A percentile compares a stretch with the other conserved stretches of the same genome.
Evolutionary conservation across 2,888 invertebrate genomes (phyloP).

Genomic region (Drosophila fungiperda): DNA sequence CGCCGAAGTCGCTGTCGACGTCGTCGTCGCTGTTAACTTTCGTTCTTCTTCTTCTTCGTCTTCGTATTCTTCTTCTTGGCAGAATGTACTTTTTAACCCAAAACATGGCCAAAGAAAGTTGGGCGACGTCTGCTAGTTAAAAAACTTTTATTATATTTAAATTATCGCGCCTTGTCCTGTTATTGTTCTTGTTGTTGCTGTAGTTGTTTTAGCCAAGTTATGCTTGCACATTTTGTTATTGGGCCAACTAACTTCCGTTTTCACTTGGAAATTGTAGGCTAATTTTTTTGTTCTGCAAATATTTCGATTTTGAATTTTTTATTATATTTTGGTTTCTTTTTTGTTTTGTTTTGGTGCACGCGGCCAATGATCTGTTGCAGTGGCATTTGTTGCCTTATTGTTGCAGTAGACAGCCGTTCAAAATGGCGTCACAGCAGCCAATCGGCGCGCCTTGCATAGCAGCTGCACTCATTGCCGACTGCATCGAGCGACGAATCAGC

Average conservation of each 20-base stretch:
- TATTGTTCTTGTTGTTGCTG: conserved; percentile 7
- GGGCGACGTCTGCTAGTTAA: conserved; percentile 46
- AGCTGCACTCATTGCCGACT: conserved; percentile 54
- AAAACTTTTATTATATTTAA: conserved; percentile 67
- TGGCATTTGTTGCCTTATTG: conserved; percentile 35
- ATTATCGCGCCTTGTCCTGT: conserved; percentile 49
- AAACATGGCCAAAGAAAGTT: conserved; percentile 65
- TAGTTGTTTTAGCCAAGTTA: conserved; percentile 25
- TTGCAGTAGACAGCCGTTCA: conserved; percentile 33
- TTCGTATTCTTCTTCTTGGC: conserved; percentile 37
- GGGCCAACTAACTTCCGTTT: conserved; percentile 45
- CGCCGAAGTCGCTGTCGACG: conserved; percentile 52
- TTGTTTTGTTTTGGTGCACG: conserved; percentile 2
- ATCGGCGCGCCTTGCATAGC: conserved; percentile 56
- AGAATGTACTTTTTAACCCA: conserved; percentile 62
- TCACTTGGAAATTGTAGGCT: conserved; percentile 44
- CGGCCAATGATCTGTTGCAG: conserved; percentile 44
- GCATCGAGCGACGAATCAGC: conserved; percentile 72
- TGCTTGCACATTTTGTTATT: conserved; percentile 5
- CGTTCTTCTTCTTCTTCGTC: conserved; percentile 39
- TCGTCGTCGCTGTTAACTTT: conserved; percentile 50
- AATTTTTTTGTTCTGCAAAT: conserved; percentile 1
- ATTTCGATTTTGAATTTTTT: not conserved
- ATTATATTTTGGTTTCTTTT: not conserved
- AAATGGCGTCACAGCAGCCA: conserved; percentile 66